phyloP scores from a whole-genome alignment of 2,797 vertebrate genomes.

The Myotis vivesi region DNA sequence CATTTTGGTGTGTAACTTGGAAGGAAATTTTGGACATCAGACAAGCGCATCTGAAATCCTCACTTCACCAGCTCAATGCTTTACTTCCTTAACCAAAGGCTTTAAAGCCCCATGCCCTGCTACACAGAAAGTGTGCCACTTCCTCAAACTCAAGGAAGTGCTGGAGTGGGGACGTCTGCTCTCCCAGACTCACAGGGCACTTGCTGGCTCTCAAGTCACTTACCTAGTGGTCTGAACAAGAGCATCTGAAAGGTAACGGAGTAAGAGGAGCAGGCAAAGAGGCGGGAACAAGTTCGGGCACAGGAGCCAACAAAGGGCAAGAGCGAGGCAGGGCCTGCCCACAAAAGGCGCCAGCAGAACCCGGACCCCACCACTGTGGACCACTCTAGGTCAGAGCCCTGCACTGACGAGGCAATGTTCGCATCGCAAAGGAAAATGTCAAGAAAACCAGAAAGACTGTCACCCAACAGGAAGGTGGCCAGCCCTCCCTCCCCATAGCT shows the following conservation, averaged over 20 bases:
- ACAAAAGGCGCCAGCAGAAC: neutral
- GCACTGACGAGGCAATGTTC: fast-evolving
- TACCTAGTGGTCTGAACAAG: neutral
- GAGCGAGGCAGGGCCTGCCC: neutral
- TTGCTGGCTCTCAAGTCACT: neutral
- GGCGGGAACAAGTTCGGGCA: no score
- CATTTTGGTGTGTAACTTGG: no score
- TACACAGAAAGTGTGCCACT: neutral
- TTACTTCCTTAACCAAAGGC: neutral
- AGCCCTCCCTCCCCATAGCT: neutral
- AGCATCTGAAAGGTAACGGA: neutral
- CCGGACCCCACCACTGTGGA: neutral
- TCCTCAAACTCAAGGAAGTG: neutral
- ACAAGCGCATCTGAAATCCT: no score
- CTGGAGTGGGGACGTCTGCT: neutral
- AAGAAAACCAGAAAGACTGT: neutral
- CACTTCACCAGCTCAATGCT: neutral
- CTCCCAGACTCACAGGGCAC: neutral
- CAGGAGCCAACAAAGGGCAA: fast-evolving
- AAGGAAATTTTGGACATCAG: no score
- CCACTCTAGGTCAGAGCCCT: neutral
- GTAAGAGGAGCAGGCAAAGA: neutral
- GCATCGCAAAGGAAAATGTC: fast-evolving
- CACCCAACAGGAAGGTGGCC: neutral
- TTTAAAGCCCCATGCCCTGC: neutral